A percentile compares a stretch with the other conserved stretches of the same genome.
These are phyloP conservation scores for Vanacampus margaritifer DNA, from an alignment of 2,113 vertebrate genomes.

Conservation along the genomic window DNA sequence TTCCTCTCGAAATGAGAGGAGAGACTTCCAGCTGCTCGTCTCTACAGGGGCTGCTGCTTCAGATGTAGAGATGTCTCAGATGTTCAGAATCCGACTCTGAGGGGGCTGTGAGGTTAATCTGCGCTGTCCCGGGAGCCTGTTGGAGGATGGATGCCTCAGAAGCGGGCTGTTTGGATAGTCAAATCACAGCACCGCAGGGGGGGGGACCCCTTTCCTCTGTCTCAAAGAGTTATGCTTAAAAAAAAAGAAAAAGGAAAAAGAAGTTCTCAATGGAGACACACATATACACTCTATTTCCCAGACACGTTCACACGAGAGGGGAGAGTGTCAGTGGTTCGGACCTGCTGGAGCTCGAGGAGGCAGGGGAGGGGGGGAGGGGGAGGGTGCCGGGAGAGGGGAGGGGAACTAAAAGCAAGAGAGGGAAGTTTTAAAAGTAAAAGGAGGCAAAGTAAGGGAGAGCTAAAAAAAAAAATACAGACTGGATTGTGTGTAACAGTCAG, in stretches of 20 bases:
- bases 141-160: conserved; percentile 54
- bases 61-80: conserved; percentile 61
- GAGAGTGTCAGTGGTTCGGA: conserved; percentile 44
- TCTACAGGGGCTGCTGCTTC: conserved; percentile 45
- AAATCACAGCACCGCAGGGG: conserved; percentile 58
- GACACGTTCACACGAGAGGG: conserved; percentile 46
- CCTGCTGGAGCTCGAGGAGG: conserved; percentile 35
- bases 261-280: conserved; percentile 27
- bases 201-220: conserved; percentile 46
- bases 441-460: conserved; percentile 7
- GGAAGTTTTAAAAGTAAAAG: conserved; percentile 33
- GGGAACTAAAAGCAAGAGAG: conserved; percentile 31
- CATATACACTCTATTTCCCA: conserved; percentile 33
- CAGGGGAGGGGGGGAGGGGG: conserved; percentile 23
- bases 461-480: conserved; percentile 35
- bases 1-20: conserved; percentile 50
- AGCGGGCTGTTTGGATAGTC: conserved; percentile 67
- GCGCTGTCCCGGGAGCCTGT: conserved; percentile 57
- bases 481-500: conserved; percentile 55
- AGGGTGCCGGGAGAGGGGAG: conserved; percentile 32
- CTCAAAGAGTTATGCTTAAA: conserved; percentile 23
- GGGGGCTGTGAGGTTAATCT: conserved; percentile 58
- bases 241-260: conserved; percentile 15
- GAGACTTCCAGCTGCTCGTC: conserved; percentile 48
- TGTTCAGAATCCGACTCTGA: conserved; percentile 50